Conservation (phyloP, 2,113 vertebrate genomes). For the Tupaia tana region DNA sequence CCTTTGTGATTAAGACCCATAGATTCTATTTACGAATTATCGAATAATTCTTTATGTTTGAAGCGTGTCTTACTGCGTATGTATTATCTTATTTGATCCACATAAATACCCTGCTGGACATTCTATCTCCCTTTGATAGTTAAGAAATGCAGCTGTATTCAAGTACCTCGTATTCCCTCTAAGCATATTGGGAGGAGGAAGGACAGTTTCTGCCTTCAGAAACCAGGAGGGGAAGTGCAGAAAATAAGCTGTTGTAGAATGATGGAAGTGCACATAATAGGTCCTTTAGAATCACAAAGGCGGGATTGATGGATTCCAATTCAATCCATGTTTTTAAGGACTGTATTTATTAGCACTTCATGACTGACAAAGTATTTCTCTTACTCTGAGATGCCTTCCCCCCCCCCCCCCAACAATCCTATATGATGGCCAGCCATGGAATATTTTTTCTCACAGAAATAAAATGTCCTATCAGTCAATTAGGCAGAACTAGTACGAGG, state of each 20-base stretch:
- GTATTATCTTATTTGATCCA: not conserved
- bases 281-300: not conserved
- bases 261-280: not conserved
- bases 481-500: not conserved
- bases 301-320: not conserved
- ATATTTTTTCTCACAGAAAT: constrained; percentile 25
- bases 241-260: not conserved
- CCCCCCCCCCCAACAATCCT: not conserved
- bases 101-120: not conserved
- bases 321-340: not conserved
- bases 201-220: not conserved
- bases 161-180: not conserved
- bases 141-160: constrained; percentile 23
- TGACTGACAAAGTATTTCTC: not conserved
- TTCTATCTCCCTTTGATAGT: not conserved
- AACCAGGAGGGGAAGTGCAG: not conserved
- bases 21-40: not conserved
- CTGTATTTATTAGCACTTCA: not conserved
- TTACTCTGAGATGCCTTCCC: not conserved
- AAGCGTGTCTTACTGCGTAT: not conserved
- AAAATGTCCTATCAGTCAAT: not conserved
- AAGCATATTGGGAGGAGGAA: not conserved
- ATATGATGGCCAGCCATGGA: not conserved
- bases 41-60: not conserved
- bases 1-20: not conserved